These are phyloP conservation scores for Cerceris ruficornis DNA, from an alignment of 2,888 invertebrate genomes.

Conservation along the genomic window DNA sequence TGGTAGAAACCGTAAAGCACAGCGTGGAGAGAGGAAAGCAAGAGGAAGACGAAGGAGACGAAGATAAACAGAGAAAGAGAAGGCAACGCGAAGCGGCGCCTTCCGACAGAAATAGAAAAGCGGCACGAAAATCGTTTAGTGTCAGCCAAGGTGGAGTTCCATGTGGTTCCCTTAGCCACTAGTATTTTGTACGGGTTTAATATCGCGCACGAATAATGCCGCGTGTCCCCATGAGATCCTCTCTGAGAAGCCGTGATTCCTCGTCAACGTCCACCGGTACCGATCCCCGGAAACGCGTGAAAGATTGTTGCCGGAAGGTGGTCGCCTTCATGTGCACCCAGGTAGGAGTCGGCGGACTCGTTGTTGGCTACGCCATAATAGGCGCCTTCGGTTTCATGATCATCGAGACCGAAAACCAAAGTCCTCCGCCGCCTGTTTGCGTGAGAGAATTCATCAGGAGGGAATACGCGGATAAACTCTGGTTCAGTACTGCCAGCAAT, in stretches of 20 bases:
- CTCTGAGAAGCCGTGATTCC: constrained; percentile 85
- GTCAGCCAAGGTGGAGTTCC: constrained; percentile 50
- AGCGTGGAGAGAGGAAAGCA: not conserved
- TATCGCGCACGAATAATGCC: constrained; percentile 63
- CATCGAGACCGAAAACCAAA: constrained; percentile 85
- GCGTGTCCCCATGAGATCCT: constrained; percentile 82
- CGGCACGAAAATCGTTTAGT: constrained; percentile 56
- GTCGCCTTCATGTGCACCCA: constrained; percentile 96
- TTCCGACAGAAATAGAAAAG: constrained; percentile 67
- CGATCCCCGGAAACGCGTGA: constrained; percentile 89
- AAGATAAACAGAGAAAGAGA: constrained; percentile 38
- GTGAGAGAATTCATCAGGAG: constrained; percentile 31
- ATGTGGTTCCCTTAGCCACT: constrained; percentile 37
- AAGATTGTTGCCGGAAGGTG: constrained; percentile 92
- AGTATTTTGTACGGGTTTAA: not conserved
- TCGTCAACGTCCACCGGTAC: constrained; percentile 87
- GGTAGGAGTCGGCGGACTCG: constrained; percentile 92
- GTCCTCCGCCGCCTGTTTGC: constrained; percentile 77
- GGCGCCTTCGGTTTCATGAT: constrained; percentile 92
- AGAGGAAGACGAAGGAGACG: constrained; percentile 6
- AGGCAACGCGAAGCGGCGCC: constrained; percentile 36
- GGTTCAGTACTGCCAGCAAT: constrained; percentile 86
- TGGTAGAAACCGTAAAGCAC: not conserved
- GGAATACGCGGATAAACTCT: constrained; percentile 84
- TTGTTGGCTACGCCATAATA: constrained; percentile 93